phyloP scores from a whole-genome alignment of 2,113 vertebrate species.

The Sula dactylatra region DNA sequence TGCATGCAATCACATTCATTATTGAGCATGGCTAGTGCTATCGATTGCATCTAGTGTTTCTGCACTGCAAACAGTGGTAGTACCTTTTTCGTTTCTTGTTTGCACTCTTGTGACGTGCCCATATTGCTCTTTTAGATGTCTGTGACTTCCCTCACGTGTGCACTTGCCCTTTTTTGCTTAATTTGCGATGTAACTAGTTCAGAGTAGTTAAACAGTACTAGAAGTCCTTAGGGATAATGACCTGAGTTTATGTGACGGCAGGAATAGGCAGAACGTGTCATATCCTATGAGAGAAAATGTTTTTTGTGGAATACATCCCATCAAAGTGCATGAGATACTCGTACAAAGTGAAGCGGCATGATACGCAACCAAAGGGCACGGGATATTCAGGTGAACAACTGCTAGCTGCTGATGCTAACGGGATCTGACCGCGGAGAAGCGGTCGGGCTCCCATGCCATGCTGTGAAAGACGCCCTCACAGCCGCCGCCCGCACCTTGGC shows the following conservation, averaged over 20 bases:
- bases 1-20: not conserved
- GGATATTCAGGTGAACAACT: not conserved
- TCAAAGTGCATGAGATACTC: fast-evolving
- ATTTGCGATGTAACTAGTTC: not conserved
- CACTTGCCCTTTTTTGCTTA: not conserved
- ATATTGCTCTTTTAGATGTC: not conserved
- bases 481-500: not conserved
- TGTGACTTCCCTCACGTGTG: not conserved
- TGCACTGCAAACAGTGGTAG: not conserved
- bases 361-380: fast-evolving
- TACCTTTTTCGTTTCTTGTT: not conserved
- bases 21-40: not conserved
- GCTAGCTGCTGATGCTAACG: fast-evolving
- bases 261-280: not conserved
- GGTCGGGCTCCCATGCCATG: too few relatives aligned
- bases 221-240: not conserved
- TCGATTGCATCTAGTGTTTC: not conserved
- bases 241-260: not conserved
- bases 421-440: fast-evolving
- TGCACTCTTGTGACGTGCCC: not conserved
- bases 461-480: fast-evolving
- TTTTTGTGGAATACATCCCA: not conserved
- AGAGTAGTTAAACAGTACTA: not conserved
- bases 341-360: not conserved
- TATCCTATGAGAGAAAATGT: not conserved